Percentiles rank a stretch among this genome's conserved stretches.
phyloP scores from a whole-genome alignment of 2,797 vertebrate genomes.

The Aulostomus chinensis region DNA sequence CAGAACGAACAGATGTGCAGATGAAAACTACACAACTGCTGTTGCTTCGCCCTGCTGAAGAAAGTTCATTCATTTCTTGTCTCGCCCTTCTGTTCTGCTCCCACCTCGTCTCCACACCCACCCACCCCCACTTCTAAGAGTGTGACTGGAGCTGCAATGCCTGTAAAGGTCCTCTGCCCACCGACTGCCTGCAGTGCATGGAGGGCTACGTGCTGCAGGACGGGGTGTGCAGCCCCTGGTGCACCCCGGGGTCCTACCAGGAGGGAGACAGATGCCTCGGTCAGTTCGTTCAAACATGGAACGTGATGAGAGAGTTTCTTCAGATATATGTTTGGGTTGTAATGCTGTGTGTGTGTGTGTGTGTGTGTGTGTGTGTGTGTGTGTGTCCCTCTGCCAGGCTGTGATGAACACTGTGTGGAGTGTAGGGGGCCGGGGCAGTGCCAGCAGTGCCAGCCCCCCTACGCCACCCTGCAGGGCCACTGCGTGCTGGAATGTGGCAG shows the following conservation, averaged over 20 bases:
- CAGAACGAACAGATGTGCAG: too few species aligned
- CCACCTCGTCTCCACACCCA: slow-evolving; percentile 12
- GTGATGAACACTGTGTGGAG: slow-evolving; percentile 82
- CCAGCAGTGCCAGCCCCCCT: slow-evolving; percentile 78
- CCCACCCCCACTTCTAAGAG: slow-evolving; percentile 72
- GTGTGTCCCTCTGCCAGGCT: slow-evolving; percentile 73
- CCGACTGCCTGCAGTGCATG: slow-evolving; percentile 94
- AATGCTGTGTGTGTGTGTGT: neutral
- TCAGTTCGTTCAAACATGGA: slow-evolving; percentile 78
- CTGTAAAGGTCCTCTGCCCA: slow-evolving; percentile 86
- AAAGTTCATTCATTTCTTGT: too few species aligned
- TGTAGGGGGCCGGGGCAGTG: slow-evolving; percentile 81
- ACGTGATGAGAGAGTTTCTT: too few species aligned
- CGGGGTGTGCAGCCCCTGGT: slow-evolving; percentile 84
- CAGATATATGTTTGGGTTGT: neutral
- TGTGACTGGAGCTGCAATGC: slow-evolving; percentile 95
- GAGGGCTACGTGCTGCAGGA: slow-evolving; percentile 87
- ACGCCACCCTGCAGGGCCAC: slow-evolving; percentile 72
- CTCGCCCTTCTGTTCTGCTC: slow-evolving; percentile 3
- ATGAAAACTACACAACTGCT: too few species aligned
- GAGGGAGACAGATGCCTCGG: slow-evolving; percentile 85
- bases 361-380: slow-evolving; percentile 1
- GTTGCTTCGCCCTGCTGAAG: too few species aligned
- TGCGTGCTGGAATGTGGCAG: slow-evolving; percentile 85
- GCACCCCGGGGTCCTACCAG: slow-evolving; percentile 79